Conservation (phyloP, 2,113 vertebrate genomes). For the Sinocyclocheilus anshuiensis region DNA sequence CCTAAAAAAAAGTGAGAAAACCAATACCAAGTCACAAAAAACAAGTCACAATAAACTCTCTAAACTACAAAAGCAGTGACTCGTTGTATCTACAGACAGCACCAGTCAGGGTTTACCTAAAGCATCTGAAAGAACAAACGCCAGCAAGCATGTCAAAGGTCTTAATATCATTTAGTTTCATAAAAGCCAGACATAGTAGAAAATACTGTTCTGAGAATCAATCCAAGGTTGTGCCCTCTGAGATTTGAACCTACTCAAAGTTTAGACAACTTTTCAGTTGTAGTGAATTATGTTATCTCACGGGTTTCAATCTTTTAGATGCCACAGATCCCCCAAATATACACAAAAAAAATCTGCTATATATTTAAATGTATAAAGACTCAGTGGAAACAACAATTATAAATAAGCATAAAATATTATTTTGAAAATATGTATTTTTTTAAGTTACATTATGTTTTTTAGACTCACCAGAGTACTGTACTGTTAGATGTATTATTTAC, state of each 20-base stretch:
- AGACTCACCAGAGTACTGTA: too few relatives aligned
- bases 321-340: neutral
- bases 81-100: neutral
- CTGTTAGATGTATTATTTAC: too few relatives aligned
- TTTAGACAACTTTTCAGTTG: neutral
- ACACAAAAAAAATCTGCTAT: neutral
- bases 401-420: too few relatives aligned
- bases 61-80: neutral
- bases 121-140: neutral
- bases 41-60: neutral
- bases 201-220: constrained; percentile 10
- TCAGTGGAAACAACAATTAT: neutral
- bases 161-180: constrained; percentile 19
- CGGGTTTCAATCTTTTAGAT: neutral
- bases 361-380: neutral
- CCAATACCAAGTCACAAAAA: neutral
- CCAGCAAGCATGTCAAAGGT: constrained; percentile 28
- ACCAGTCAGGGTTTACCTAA: neutral
- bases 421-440: too few relatives aligned
- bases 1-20: neutral
- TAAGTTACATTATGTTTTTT: too few relatives aligned
- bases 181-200: constrained; percentile 2
- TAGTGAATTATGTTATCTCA: neutral
- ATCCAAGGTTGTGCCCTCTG: constrained; percentile 3
- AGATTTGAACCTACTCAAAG: neutral